Conservation (phyloP, 1,140 invertebrate genomes). For the Dendrolimus punctatus region DNA sequence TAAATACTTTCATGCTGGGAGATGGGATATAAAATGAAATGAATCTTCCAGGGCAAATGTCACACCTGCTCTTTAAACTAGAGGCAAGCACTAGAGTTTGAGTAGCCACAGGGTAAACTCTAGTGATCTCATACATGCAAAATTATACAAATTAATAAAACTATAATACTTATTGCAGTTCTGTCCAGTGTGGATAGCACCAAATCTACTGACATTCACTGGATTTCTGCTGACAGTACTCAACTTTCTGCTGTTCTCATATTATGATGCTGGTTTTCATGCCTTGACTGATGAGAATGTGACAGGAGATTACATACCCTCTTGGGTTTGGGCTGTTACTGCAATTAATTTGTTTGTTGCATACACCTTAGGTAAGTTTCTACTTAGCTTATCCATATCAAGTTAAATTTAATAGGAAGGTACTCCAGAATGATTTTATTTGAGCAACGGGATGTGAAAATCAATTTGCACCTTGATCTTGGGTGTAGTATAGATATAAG, state of each 20-base stretch:
- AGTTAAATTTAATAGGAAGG: not conserved
- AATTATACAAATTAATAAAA: constrained; percentile 1
- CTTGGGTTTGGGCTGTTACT: constrained; percentile 90
- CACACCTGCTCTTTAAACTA: too few species aligned
- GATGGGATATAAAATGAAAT: too few species aligned
- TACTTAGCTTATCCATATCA: not conserved
- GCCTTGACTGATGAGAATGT: constrained; percentile 80
- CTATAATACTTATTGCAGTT: constrained; percentile 75
- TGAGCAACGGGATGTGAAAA: too few species aligned
- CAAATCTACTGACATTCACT: constrained; percentile 95
- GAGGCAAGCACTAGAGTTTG: too few species aligned
- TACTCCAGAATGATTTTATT: not conserved
- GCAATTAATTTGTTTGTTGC: constrained; percentile 95
- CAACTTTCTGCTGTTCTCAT: constrained; percentile 90
- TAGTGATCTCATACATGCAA: not conserved
- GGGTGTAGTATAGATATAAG: too few species aligned
- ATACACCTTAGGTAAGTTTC: constrained; percentile 90
- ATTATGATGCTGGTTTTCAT: constrained; percentile 91
- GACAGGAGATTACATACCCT: constrained; percentile 79
- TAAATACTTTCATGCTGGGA: too few species aligned
- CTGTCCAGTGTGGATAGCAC: constrained; percentile 94
- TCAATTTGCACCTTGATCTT: too few species aligned
- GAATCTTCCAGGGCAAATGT: too few species aligned
- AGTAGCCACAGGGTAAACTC: not conserved
- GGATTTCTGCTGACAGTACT: constrained; percentile 95